Percentiles rank a stretch among this genome's conserved stretches.
These are phyloP conservation scores for Muschampia plurimacula DNA, from an alignment of 2,888 invertebrate species.

Conservation along the genomic window DNA sequence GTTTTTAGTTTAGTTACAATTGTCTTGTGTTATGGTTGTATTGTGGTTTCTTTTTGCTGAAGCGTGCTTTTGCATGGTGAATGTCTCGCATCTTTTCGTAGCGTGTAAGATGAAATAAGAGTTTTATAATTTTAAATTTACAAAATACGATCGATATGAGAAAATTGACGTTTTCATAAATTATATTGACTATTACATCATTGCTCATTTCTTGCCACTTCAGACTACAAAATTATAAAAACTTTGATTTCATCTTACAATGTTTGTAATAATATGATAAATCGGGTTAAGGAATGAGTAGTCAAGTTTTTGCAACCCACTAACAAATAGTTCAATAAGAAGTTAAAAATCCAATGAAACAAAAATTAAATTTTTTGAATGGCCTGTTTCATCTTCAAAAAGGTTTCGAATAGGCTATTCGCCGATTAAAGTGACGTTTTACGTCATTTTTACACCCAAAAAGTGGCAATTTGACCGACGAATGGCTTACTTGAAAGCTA, in stretches of 20 bases:
- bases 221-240: background rate
- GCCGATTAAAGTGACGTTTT: no score
- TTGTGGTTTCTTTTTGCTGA: slow-evolving; percentile 54
- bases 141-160: background rate
- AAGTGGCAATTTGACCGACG: no score
- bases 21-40: slow-evolving; percentile 27
- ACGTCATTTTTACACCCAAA: no score
- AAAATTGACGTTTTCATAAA: no score
- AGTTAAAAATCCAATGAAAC: background rate
- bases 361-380: background rate
- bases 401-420: no score
- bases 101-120: slow-evolving; percentile 40
- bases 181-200: no score
- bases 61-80: slow-evolving; percentile 72
- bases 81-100: slow-evolving; percentile 51
- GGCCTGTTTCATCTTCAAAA: background rate
- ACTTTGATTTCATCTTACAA: slow-evolving; percentile 16
- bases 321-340: background rate
- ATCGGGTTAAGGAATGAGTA: slow-evolving; percentile 13
- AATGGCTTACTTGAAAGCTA: no score
- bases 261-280: background rate
- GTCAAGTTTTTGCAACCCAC: slow-evolving; percentile 2
- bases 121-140: background rate
- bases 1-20: slow-evolving; percentile 19
- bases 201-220: background rate